Evolutionary conservation across 2,888 invertebrate genomes (phyloP).

Genomic region (Beris chalybata): DNA sequence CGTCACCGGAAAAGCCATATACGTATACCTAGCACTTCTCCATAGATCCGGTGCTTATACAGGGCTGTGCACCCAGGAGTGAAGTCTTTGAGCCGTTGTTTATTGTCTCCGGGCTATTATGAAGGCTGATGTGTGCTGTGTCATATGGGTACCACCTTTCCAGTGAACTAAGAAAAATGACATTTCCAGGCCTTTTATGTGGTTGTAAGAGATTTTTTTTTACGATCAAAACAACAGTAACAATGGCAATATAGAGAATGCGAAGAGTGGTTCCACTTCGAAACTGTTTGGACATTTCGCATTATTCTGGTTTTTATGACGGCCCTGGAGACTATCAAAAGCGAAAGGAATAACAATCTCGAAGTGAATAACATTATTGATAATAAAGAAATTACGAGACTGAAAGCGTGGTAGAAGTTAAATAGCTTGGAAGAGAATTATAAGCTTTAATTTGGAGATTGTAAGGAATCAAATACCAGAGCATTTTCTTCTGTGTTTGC

Average conservation of each 20-base stretch:
- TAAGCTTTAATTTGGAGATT: neutral
- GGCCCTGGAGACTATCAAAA: constrained; percentile 5
- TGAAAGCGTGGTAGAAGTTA: constrained; percentile 20
- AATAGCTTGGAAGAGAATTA: constrained; percentile 23
- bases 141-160: constrained; percentile 10
- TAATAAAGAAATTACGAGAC: constrained; percentile 10
- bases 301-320: constrained; percentile 22
- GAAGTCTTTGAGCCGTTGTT: too few relatives aligned
- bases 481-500: too few relatives aligned
- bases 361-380: constrained; percentile 21
- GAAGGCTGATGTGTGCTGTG: neutral
- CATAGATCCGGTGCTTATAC: neutral
- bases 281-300: constrained; percentile 12
- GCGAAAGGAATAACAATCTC: constrained; percentile 12
- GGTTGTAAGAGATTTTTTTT: constrained; percentile 30
- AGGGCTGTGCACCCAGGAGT: too few relatives aligned
- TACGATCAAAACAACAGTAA: constrained; percentile 24
- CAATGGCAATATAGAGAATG: constrained; percentile 17
- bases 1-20: constrained; percentile 18
- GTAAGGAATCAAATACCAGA: too few relatives aligned
- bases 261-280: constrained; percentile 2
- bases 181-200: constrained; percentile 24
- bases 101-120: too few relatives aligned
- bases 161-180: constrained; percentile 27
- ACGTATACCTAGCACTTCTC: constrained; percentile 1